Evolutionary conservation across 2,797 vertebrate species (phyloP), one percentile per base, ranked within the genome.

Genomic region (Peromyscus melanophrys): DNA sequence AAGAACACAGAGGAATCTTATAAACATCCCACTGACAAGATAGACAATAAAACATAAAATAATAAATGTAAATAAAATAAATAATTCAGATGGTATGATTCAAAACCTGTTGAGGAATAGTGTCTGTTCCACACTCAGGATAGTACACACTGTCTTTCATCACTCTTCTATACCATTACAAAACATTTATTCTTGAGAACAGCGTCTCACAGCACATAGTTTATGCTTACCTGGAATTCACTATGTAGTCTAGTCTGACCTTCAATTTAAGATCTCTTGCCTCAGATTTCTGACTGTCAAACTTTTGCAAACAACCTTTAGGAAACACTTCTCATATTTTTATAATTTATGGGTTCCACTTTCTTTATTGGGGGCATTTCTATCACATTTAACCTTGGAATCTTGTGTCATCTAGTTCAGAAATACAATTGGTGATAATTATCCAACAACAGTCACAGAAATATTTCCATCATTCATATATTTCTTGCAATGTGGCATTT

Each of bases 351-450:
- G 2, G 75, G 34, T 76, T 37, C 13, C 12, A 43, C 27, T 46
- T 78, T 31, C n/a, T 73, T 78, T 78, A 83, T 29, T 81, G 29
- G 31, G 71, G 69, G 4, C 4, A 81, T 76, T 91, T 76, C 23
- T 87, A 63, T 31, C 57, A 92, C 21, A 85, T 46, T 95, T 83
- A 55, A 16, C 25, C 76, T 95, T 31, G 49, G 83, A 89, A 69
- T 81, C 80, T 12, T 57, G 21, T 61, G 52, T 19, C 5, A 76
- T 81, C 55, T 92, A 46, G 6, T 61, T 76, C 67, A 37, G 73
- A 92, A 85, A 92, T 80, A 57, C 14, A 83, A n/a, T 16, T 76
- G 14, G 52, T 75, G n/a, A 13, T 78, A 25, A 76, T 23, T 81
- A 89, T 85, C 3, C 73, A 93, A 82, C 29, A 55, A 57, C 46